A percentile compares a stretch with the other conserved stretches of the same genome.
These are phyloP conservation scores for Ageneiosus marmoratus DNA, from an alignment of 2,113 vertebrate species.

Conservation along the genomic window DNA sequence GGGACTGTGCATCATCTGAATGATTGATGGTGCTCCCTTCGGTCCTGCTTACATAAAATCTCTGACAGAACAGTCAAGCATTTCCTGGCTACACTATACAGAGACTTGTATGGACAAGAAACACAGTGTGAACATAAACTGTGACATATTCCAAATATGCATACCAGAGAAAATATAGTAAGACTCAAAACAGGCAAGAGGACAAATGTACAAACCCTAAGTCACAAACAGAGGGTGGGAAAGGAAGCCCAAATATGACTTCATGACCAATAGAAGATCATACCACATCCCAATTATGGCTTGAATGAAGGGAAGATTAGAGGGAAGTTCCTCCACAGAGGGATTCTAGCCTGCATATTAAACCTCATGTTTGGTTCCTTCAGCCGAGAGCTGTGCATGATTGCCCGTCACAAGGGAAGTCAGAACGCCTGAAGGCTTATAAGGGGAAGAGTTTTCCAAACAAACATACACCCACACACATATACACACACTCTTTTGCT, in stretches of 20 bases:
- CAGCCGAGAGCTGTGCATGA: constrained; percentile 62
- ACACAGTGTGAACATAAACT: not conserved
- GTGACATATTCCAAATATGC: not conserved
- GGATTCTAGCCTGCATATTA: constrained; percentile 49
- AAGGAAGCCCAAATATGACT: not conserved
- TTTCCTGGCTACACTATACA: constrained; percentile 31
- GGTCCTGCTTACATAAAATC: constrained; percentile 59
- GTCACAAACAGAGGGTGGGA: no score
- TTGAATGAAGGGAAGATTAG: constrained; percentile 36
- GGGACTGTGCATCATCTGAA: constrained; percentile 54
- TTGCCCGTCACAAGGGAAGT: constrained; percentile 59
- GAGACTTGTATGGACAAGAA: not conserved
- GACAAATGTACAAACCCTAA: not conserved
- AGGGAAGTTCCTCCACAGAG: constrained; percentile 52
- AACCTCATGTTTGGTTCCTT: constrained; percentile 57
- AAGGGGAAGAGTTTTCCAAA: constrained; percentile 27
- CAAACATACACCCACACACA: constrained; percentile 26
- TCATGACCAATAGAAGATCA: not conserved
- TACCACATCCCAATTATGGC: not conserved
- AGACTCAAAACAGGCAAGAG: not conserved
- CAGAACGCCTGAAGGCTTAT: constrained; percentile 53
- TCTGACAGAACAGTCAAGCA: constrained; percentile 49
- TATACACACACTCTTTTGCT: constrained; percentile 24
- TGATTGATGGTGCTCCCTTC: constrained; percentile 59
- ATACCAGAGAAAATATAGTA: not conserved